These are phyloP conservation scores for Diceros bicornis DNA, from an alignment of 2,797 vertebrate genomes.

Conservation along the genomic window DNA sequence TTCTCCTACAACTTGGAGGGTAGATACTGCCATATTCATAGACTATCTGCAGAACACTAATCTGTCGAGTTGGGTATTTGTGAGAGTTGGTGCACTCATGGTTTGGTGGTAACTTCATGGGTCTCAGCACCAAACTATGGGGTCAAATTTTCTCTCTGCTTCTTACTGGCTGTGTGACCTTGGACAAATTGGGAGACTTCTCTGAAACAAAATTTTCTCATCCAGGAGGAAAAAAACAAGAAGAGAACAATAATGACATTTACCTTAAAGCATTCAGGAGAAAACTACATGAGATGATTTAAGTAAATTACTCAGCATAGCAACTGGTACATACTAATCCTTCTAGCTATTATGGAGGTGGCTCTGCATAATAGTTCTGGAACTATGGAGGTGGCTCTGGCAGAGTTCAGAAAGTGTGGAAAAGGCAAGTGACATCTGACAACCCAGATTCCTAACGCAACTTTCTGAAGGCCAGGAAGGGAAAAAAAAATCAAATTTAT, in stretches of 20 bases:
- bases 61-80: background rate
- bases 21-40: background rate
- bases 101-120: background rate
- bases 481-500: background rate
- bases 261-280: background rate
- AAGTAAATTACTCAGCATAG: background rate
- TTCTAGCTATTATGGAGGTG: background rate
- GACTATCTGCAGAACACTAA: background rate
- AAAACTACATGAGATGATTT: background rate
- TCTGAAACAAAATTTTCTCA: constrained; percentile 20
- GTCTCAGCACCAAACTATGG: background rate
- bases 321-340: background rate
- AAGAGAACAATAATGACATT: background rate
- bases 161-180: background rate
- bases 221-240: too few species aligned
- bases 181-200: background rate
- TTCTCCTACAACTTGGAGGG: background rate
- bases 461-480: background rate
- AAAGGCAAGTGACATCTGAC: background rate
- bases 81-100: background rate
- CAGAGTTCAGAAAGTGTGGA: background rate
- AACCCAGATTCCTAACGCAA: background rate
- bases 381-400: background rate
- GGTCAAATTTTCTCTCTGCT: background rate
- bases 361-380: background rate